phyloP scores from a whole-genome alignment of 2,797 vertebrate genomes.

The Synaphobranchus kaupii region DNA sequence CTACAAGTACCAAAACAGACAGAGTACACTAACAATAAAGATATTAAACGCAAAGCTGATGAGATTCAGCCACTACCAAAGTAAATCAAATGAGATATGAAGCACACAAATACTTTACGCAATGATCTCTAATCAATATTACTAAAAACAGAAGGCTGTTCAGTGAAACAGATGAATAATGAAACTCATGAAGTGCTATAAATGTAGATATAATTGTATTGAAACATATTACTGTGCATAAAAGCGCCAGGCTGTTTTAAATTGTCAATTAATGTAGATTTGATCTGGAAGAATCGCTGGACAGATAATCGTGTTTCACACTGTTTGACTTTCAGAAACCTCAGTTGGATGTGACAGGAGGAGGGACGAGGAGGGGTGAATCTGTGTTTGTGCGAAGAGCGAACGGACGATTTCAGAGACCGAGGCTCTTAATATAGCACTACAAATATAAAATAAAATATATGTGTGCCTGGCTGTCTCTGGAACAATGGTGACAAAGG shows the following conservation, averaged over 20 bases:
- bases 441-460: conserved; percentile 53
- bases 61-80: background rate
- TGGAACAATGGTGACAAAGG: conserved; percentile 28
- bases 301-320: background rate
- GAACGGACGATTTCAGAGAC: background rate
- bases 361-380: background rate
- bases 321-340: conserved; percentile 14
- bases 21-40: background rate
- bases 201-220: background rate
- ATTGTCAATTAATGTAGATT: background rate
- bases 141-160: background rate
- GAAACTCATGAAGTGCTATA: background rate
- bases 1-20: background rate
- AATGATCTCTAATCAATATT: background rate
- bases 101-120: background rate
- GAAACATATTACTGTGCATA: background rate
- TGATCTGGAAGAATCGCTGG: background rate
- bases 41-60: background rate
- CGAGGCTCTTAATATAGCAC: conserved; percentile 36
- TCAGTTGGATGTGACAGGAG: background rate
- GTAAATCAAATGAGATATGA: background rate
- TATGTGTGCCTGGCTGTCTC: conserved; percentile 64
- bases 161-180: background rate
- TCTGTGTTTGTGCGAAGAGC: background rate
- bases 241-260: background rate